Conservation (phyloP, 1,140 invertebrate genomes). For the Drosophila kanapiae region DNA sequence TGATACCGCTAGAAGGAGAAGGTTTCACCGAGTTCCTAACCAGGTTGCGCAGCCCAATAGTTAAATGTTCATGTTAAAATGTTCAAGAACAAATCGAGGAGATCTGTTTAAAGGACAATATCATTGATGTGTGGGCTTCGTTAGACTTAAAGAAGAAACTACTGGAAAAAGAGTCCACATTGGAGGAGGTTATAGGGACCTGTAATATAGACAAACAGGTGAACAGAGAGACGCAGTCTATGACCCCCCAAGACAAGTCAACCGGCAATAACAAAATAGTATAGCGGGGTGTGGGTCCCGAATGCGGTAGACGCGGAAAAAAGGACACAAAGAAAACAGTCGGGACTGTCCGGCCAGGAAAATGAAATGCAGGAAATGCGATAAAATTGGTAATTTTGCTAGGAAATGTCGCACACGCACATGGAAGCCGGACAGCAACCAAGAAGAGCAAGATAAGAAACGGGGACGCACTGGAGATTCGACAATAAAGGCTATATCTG, state of each 20-base stretch:
- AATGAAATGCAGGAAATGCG: no score
- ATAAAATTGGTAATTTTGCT: no score
- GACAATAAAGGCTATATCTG: no score
- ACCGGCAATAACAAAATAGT: conserved; percentile 10
- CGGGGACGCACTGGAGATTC: no score
- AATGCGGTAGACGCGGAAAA: conserved; percentile 12
- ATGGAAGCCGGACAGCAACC: no score
- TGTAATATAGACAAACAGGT: not conserved
- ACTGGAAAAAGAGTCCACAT: not conserved
- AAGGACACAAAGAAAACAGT: not conserved
- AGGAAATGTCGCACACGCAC: no score
- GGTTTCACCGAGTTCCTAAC: conserved; percentile 13
- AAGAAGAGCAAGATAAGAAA: no score
- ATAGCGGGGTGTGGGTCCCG: conserved; percentile 5
- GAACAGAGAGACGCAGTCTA: conserved; percentile 4
- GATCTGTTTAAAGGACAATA: no score
- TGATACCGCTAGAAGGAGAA: conserved; percentile 15
- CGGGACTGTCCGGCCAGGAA: no score
- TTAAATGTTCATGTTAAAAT: conserved; percentile 7
- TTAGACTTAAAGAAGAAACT: not conserved
- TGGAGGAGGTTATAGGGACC: not conserved
- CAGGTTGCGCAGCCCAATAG: conserved; percentile 6
- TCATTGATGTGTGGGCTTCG: conserved; percentile 3
- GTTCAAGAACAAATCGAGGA: conserved; percentile 20
- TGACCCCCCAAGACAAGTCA: conserved; percentile 1